phyloP scores from a whole-genome alignment of 2,888 invertebrate genomes.

The Agrochola lota region DNA sequence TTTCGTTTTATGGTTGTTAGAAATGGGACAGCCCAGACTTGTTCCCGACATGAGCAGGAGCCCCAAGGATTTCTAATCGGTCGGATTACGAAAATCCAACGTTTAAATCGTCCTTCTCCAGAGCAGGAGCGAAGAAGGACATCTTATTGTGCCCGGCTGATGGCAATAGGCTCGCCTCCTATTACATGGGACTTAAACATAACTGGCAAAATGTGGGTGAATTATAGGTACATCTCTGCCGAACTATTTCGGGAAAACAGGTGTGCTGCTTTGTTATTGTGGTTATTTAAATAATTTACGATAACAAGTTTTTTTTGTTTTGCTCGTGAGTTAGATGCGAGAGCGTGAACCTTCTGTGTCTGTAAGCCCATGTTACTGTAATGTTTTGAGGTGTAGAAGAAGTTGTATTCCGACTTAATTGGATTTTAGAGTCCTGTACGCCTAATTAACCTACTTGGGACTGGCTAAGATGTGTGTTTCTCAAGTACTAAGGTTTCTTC shows the following conservation, averaged over 20 bases:
- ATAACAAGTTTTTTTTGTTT: neutral
- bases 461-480: conserved; percentile 17
- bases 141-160: neutral
- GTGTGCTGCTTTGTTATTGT: no score
- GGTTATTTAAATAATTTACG: no score
- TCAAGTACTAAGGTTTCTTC: conserved; percentile 32
- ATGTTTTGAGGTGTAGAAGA: conserved; percentile 37
- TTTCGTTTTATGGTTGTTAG: neutral
- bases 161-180: no score
- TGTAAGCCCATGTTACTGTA: neutral
- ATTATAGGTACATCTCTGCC: no score
- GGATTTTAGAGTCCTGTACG: conserved; percentile 56
- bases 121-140: neutral
- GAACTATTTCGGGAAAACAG: no score
- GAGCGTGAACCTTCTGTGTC: conserved; percentile 16
- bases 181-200: no score
- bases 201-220: no score
- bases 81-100: no score
- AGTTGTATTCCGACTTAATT: conserved; percentile 52
- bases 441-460: conserved; percentile 53
- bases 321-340: neutral
- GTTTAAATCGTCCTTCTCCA: neutral
- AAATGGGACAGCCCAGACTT: neutral
- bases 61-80: neutral
- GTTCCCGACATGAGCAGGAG: no score